These are phyloP conservation scores for Ispidina picta DNA, from an alignment of 2,797 vertebrate genomes.

Conservation along the genomic window DNA sequence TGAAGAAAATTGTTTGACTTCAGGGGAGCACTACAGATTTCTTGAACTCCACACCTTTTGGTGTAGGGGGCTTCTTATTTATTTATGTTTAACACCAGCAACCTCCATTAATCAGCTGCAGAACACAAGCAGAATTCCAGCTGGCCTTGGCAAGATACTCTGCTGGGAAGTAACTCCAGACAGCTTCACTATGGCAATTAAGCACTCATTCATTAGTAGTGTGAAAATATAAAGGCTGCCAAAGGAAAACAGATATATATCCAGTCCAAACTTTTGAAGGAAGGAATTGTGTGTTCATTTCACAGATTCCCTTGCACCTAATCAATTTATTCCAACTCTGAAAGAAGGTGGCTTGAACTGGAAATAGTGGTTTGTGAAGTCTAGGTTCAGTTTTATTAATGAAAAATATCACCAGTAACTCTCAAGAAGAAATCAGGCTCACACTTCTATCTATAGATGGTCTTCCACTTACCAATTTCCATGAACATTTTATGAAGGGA, in stretches of 20 bases:
- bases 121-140: conserved; percentile 40
- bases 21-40: neutral
- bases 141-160: conserved; percentile 37
- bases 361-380: neutral
- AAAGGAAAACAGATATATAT: neutral
- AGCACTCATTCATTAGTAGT: conserved; percentile 39
- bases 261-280: conserved; percentile 4
- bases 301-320: neutral
- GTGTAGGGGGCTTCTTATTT: neutral
- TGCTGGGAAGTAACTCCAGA: conserved; percentile 36
- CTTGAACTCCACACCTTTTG: neutral
- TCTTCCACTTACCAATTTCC: neutral
- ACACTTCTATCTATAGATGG: neutral
- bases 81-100: conserved; percentile 49
- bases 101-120: conserved; percentile 38
- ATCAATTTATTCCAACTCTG: neutral
- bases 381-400: neutral
- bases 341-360: neutral
- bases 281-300: neutral
- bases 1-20: conserved; percentile 58
- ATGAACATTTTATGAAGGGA: neutral
- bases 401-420: neutral
- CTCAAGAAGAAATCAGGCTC: neutral
- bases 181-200: conserved; percentile 28
- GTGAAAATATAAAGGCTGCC: conserved; percentile 41